Base-by-base conservation (phyloP, 2,797 vertebrate genomes). In the Pachyuromys duprasi region DNA sequence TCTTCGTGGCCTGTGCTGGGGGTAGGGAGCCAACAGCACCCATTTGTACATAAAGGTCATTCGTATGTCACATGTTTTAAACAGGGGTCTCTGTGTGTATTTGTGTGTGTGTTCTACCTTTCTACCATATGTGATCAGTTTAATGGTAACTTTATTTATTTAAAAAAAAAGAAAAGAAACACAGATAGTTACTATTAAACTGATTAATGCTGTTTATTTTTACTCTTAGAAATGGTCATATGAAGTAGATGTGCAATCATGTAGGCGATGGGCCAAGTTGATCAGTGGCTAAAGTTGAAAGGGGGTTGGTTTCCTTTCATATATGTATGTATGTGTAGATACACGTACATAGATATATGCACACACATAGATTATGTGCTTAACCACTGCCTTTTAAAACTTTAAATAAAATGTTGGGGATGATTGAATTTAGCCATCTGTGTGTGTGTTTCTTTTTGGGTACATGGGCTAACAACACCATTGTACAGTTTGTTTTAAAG, bases 361-460 rank as follows among this genome's bases (percentile, higher is more conserved):
- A 95, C 36, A 93, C 75, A 97, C 31, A 95, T 65, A 97, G 92
- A 93, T 93, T 91, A 97, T 97, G 90, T 96, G 98, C 98, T 97
- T 90, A 97, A 97, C 97, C 97, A 97, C 97, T 97, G 96, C 97
- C 97, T 97, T 97, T 98, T 98, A 98, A 98, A 93, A 98, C 96
- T 97, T 96, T 86, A 94, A 97, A 98, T 98, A 98, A 98, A 98
- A 97, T 90, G 86, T 97, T 97, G 97, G 97, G 96, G 97, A 97
- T 97, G 97, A 97, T 97, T 98, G 42, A 96, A 97, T 95, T 93
- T 96, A 96, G 97, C 87, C 95, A 96, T 95, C 81, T 92, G 86
- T 95, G 97, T 93, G 97, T 93, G 97, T 97, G 90, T 96, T 97
- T 97, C 91, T 98, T 98, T 97, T 60, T 92, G 91, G 81, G 33